Conservation (phyloP, 2,797 vertebrate genomes). For the Aselliscus stoliczkanus region DNA sequence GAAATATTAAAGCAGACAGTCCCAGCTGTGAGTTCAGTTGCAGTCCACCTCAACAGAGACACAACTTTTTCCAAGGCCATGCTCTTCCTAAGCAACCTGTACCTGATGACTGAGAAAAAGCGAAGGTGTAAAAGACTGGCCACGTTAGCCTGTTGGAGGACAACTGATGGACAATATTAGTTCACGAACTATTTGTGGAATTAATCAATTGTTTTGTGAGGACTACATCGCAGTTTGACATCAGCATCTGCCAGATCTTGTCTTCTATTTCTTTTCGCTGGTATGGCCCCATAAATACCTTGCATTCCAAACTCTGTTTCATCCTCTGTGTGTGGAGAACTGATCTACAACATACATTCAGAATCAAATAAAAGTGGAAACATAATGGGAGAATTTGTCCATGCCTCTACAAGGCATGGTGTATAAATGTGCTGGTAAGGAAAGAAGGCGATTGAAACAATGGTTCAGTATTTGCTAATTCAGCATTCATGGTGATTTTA, state of each 20-base stretch:
- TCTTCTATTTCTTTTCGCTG: not conserved
- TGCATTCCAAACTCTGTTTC: not conserved
- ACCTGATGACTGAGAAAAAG: not conserved
- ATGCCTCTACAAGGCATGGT: not conserved
- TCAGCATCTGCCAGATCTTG: not conserved
- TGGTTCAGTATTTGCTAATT: not conserved
- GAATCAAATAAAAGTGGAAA: not conserved
- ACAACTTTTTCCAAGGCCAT: not conserved
- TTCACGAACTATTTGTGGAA: not conserved
- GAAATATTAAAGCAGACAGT: not conserved
- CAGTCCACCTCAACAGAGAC: not conserved
- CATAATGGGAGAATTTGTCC: not conserved
- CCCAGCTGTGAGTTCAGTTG: too few relatives aligned
- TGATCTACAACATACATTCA: not conserved
- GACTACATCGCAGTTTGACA: not conserved
- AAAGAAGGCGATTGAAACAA: not conserved
- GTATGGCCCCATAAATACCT: not conserved
- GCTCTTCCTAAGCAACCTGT: not conserved
- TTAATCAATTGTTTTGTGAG: not conserved
- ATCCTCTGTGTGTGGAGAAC: not conserved
- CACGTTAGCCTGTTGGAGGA: not conserved
- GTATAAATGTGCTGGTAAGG: not conserved
- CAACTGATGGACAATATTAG: not conserved
- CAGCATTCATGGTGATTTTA: not conserved
- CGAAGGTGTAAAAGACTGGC: not conserved